These are phyloP conservation scores for Ceratina australensis DNA, from an alignment of 1,140 invertebrate species.

Conservation along the genomic window DNA sequence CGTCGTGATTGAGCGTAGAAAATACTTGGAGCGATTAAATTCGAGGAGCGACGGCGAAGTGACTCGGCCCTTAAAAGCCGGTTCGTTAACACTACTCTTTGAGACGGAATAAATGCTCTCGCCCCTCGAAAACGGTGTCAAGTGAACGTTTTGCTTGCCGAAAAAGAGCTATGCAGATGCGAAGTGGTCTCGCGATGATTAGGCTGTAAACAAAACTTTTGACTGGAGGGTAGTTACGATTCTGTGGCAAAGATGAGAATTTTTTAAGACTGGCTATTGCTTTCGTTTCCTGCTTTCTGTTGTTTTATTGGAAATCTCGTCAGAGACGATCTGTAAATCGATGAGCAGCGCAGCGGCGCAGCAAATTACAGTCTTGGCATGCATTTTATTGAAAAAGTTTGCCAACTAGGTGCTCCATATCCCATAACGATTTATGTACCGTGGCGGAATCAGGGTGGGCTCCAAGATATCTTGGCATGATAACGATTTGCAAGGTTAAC, in stretches of 20 bases:
- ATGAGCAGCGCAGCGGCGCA: background rate
- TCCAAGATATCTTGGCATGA: background rate
- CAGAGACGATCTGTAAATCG: background rate
- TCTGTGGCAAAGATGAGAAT: background rate
- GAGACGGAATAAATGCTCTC: no score
- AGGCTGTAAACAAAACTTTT: background rate
- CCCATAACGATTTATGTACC: background rate
- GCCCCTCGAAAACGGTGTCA: background rate
- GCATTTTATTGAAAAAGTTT: conserved; percentile 42
- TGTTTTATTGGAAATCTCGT: background rate
- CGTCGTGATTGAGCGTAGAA: background rate
- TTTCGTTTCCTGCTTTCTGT: background rate
- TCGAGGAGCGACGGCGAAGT: background rate
- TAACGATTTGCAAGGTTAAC: no score
- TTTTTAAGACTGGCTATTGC: background rate
- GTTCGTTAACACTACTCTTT: background rate
- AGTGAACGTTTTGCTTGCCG: conserved; percentile 3
- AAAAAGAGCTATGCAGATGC: background rate
- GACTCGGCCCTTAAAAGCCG: background rate
- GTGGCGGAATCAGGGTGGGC: no score
- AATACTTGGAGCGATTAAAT: conserved; percentile 13
- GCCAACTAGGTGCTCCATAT: conserved; percentile 24
- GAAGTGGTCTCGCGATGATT: conserved; percentile 1
- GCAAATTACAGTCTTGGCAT: conserved; percentile 23
- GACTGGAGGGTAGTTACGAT: background rate